phyloP scores from a whole-genome alignment of 2,797 vertebrate species.

The Eulemur mongoz region DNA sequence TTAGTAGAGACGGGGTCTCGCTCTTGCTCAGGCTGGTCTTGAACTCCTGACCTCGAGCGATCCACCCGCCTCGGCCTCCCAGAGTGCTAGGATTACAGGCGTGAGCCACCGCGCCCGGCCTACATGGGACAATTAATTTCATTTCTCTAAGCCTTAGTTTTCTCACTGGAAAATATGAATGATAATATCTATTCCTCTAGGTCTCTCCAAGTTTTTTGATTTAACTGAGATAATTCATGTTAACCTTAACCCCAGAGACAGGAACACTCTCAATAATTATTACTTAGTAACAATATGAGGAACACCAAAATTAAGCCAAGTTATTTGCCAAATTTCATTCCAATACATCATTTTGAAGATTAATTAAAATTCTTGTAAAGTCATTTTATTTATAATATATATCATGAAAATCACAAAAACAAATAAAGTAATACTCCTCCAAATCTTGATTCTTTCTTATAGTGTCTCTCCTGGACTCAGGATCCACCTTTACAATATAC shows the following conservation, averaged over 20 bases:
- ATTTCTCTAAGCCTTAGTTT: background rate
- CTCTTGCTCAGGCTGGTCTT: no score
- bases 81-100: no score
- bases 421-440: background rate
- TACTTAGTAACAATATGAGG: background rate
- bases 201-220: background rate
- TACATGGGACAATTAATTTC: background rate
- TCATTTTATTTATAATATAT: background rate
- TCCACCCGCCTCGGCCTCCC: no score
- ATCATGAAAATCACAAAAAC: background rate
- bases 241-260: background rate
- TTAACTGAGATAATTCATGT: background rate
- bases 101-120: no score
- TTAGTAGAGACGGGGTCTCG: no score
- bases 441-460: background rate
- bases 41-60: no score
- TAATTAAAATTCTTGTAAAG: background rate
- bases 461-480: background rate
- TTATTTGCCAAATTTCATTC: background rate
- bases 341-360: background rate
- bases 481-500: background rate
- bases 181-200: background rate
- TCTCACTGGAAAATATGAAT: background rate
- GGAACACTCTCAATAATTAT: background rate
- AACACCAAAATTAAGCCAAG: background rate